Evolutionary conservation across 2,888 invertebrate species (phyloP), one percentile per base, ranked within the genome.

Genomic region (Lapara coniferarum): DNA sequence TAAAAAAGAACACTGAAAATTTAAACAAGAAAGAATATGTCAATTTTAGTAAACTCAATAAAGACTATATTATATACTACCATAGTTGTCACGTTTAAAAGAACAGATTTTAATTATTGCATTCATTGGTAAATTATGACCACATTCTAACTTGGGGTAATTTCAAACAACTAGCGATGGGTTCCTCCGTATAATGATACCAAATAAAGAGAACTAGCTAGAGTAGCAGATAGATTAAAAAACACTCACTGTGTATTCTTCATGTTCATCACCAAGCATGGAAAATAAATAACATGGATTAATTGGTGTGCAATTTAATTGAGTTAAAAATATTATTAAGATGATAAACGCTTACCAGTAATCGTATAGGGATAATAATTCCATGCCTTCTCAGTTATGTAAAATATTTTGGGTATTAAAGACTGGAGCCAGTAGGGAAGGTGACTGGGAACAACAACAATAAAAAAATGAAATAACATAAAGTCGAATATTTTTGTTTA

Each of bases 381-480:
- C 98, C 98, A 98, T 14, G 98, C 97, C 85, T 98, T 98, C 90
- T 98, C 98, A 71, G 97, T 98, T 19, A 98, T 96, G 89, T 98
- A 98, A 92, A 98, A 98, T 85, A 98, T 96, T 88, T 96, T 96
- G 75, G 98, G 98, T 82, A 97, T 96, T 78, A 98, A 89, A 5
- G 97, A 96, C 89, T 98, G 97, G 69, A 98, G 94, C 98, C 98
- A 98, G 85, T 96, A 96, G 6, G 98, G 98, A 72, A 98, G 94
- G 80, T 97, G 97, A 85, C 98, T 98, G 90, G 13, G 49, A 49
- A 63, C 63, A 63, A 63, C 46, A 63, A 49, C 19, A 63, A 49
- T 63, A 49, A 49, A 59, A 68, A 70, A 71, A 69, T 67, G 71
- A 72, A 71, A 70, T 14, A 25, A 57, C 52, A 53, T 0, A 6